A percentile compares a stretch with the other conserved stretches of the same genome.
Evolutionary conservation across 1,140 invertebrate species (phyloP).

Genomic region (Doryteuthis pealeii): DNA sequence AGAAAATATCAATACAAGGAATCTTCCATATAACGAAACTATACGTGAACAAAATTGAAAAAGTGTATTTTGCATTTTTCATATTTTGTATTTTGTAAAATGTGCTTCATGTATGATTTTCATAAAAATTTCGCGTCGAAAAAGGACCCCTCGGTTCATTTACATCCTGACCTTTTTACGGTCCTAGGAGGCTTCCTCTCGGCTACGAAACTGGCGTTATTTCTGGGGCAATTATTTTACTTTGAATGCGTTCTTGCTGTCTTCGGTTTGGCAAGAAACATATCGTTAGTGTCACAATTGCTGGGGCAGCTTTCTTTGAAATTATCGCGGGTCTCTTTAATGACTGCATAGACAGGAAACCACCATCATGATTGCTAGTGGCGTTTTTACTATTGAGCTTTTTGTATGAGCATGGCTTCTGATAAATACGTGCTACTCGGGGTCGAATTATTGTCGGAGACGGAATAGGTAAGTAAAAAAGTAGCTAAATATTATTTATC

Average conservation of each 20-base stretch:
- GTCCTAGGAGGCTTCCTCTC: conserved; percentile 68
- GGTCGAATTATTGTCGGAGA: conserved; percentile 67
- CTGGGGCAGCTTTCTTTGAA: conserved; percentile 64
- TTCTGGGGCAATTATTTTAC: conserved; percentile 68
- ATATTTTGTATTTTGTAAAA: too few species aligned
- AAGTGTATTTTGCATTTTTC: too few species aligned
- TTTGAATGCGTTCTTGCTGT: conserved; percentile 60
- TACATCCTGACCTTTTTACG: conserved; percentile 56
- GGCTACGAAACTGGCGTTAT: conserved; percentile 72
- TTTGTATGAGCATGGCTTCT: conserved; percentile 64
- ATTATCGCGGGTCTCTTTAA: conserved; percentile 63
- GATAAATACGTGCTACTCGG: conserved; percentile 62
- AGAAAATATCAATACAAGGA: too few species aligned
- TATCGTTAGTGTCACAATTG: conserved; percentile 62
- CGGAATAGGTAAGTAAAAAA: conserved; percentile 64
- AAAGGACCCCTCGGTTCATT: conserved; percentile 49
- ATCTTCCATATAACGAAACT: too few species aligned
- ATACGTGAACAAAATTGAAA: too few species aligned
- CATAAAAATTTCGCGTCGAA: conserved; percentile 37
- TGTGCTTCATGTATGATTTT: too few species aligned
- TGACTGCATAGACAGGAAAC: conserved; percentile 64
- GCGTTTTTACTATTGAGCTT: conserved; percentile 65
- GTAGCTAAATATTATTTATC: too few species aligned
- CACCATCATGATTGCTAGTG: conserved; percentile 65
- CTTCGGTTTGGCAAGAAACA: conserved; percentile 64